Percentiles rank a stretch among this genome's conserved stretches.
Conservation (phyloP, 2,113 vertebrate genomes). For the Platysteira castanea region DNA sequence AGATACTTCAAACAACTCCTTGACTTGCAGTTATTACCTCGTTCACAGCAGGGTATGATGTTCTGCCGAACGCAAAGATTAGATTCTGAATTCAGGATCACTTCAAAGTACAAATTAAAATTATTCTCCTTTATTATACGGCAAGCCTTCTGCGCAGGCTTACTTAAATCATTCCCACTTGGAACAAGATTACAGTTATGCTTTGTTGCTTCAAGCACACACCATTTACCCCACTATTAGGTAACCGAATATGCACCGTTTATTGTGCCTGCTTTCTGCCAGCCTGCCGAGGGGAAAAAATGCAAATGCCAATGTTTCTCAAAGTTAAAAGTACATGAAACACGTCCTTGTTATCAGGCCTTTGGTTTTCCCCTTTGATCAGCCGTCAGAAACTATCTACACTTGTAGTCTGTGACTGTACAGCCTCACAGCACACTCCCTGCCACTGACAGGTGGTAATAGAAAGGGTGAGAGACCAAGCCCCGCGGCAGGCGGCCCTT, state of each 20-base stretch:
- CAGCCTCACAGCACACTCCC: conserved; percentile 82
- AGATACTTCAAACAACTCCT: conserved; percentile 19
- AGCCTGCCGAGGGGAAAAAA: conserved; percentile 65
- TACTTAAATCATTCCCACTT: conserved; percentile 66
- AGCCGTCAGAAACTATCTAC: conserved; percentile 89
- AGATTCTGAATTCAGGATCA: conserved; percentile 60
- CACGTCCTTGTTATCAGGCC: conserved; percentile 83
- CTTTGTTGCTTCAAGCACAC: conserved; percentile 76
- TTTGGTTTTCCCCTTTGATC: conserved; percentile 90
- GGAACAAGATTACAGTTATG: conserved; percentile 71
- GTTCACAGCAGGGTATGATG: conserved; percentile 7
- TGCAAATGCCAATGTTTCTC: conserved; percentile 74
- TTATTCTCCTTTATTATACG: conserved; percentile 63
- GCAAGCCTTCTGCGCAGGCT: conserved; percentile 66
- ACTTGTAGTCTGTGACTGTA: conserved; percentile 71
- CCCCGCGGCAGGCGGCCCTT: conserved; percentile 78
- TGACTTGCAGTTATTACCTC: conserved; percentile 31
- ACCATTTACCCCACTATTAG: conserved; percentile 68
- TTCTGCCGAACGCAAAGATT: conserved; percentile 59
- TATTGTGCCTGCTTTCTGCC: conserved; percentile 72
- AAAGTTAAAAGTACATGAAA: conserved; percentile 81
- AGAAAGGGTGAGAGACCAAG: conserved; percentile 84
- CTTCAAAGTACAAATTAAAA: conserved; percentile 74
- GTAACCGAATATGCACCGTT: conserved; percentile 73
- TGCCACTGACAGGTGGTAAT: conserved; percentile 89